Evolutionary conservation across 2,113 vertebrate genomes (phyloP), one percentile per base, ranked within the genome.

Genomic region (Scopus umbretta): DNA sequence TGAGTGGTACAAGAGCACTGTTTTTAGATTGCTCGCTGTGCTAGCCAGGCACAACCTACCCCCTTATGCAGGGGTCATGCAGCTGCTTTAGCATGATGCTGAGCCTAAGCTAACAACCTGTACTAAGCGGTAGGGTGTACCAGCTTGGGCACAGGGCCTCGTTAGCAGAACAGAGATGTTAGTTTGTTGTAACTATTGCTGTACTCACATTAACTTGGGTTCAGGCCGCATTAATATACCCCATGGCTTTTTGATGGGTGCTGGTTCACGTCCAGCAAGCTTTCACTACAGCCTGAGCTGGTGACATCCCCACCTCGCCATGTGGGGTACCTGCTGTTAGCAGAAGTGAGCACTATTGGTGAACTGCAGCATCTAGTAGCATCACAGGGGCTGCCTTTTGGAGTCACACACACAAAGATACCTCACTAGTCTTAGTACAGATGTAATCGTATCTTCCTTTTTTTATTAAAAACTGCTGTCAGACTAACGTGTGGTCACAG

Each of bases 281-380:
- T 61, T 73, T 43, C 45, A 29, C 29, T 63, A 4, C 0, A 2
- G 17, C 18, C 53, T 56, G 49, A 32, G 66, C 34, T 56, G n/a
- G 50, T 4, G 56, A 25, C 0, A 0, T 52, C n/a, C 40, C 30
- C 47, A 38, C 40, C 40, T 27, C 1, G 2, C n/a, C 3, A 0
- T 9, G 16, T 34, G 53, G n/a, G 53, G 17, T 86, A 7, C 21
- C 26, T 18, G 34, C 65, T 55, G 15, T 52, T 82, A 7, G 58
- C 56, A 49, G n/a, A 30, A 75, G 62, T 0, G 16, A 58, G 50
- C 34, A 2, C 26, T 16, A 0, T 4, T 3, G 23, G 36, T 40
- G 50, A 68, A 9, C 26, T 59, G 50, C 45, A 61, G 50, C 32
- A 5, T 43, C 62, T 52, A 1, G 13, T 14, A 34, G 27, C 19